A percentile compares a stretch with the other conserved stretches of the same genome.
Conservation (phyloP, 2,797 vertebrate species). For the Meriones psammophilus region DNA sequence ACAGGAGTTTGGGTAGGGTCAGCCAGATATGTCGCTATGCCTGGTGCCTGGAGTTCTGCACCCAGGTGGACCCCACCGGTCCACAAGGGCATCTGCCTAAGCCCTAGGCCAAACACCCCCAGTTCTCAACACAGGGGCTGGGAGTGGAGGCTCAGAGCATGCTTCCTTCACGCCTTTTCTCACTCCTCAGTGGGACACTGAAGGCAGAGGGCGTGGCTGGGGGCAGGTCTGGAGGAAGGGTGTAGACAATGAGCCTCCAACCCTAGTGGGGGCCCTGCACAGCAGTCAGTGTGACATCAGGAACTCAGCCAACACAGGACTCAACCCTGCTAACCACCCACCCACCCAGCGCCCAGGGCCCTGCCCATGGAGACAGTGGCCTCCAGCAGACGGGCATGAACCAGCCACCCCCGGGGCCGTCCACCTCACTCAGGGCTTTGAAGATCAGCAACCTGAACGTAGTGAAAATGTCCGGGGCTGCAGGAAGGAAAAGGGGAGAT, state of each 20-base stretch:
- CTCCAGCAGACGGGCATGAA: fast-evolving
- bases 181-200: neutral
- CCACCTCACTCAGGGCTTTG: fast-evolving
- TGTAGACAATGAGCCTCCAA: too few relatives aligned
- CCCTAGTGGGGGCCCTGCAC: neutral
- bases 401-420: neutral
- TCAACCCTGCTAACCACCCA: neutral
- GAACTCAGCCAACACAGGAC: neutral
- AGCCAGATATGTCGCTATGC: neutral
- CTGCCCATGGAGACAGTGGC: neutral
- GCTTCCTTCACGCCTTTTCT: neutral
- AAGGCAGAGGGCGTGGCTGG: neutral
- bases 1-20: too few relatives aligned
- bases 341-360: neutral
- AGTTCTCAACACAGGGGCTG: fast-evolving
- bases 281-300: too few relatives aligned
- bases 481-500: fast-evolving
- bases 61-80: neutral
- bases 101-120: fast-evolving
- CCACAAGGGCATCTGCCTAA: fast-evolving
- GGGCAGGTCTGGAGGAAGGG: fast-evolving
- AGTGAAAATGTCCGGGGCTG: neutral
- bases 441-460: neutral
- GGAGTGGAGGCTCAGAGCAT: neutral
- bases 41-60: neutral